Evolutionary conservation across 2,888 invertebrate species (phyloP).

Genomic region (Cephus pygmeus): DNA sequence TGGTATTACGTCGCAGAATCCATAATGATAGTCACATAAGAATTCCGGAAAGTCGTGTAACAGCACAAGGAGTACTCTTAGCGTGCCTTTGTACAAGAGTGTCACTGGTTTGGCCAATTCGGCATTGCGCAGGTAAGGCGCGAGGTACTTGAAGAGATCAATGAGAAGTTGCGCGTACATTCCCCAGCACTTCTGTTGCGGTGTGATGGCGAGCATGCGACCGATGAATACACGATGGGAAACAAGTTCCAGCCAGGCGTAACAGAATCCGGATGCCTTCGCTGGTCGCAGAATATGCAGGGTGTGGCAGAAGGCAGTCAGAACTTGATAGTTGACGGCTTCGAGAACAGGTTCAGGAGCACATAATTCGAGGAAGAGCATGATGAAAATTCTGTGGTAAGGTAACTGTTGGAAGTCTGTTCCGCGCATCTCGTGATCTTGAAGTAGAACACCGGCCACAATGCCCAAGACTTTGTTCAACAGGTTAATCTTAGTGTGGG

Average conservation of each 20-base stretch:
- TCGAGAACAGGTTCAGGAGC: conserved; percentile 93
- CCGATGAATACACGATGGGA: conserved; percentile 97
- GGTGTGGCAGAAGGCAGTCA: conserved; percentile 96
- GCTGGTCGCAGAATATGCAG: conserved; percentile 92
- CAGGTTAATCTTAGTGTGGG: conserved; percentile 95
- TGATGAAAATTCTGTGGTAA: conserved; percentile 92
- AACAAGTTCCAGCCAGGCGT: conserved; percentile 97
- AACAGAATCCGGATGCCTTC: conserved; percentile 96
- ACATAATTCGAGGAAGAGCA: conserved; percentile 96
- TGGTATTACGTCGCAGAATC: conserved; percentile 98
- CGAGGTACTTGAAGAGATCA: conserved; percentile 95
- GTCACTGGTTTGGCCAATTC: conserved; percentile 95
- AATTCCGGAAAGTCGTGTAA: conserved; percentile 99
- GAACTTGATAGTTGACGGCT: conserved; percentile 92
- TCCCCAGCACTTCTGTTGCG: conserved; percentile 96
- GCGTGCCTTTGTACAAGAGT: conserved; percentile 93
- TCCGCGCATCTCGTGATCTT: conserved; percentile 93
- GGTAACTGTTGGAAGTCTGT: conserved; percentile 96
- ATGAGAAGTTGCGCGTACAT: conserved; percentile 96
- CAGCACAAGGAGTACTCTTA: conserved; percentile 92
- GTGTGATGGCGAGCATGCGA: conserved; percentile 88
- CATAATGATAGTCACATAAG: conserved; percentile 98
- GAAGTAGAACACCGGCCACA: conserved; percentile 92
- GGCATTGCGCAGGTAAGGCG: conserved; percentile 97
- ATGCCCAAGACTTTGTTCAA: conserved; percentile 96